phyloP scores from a whole-genome alignment of 2,113 vertebrate species.

The Oncorhynchus kisutch region DNA sequence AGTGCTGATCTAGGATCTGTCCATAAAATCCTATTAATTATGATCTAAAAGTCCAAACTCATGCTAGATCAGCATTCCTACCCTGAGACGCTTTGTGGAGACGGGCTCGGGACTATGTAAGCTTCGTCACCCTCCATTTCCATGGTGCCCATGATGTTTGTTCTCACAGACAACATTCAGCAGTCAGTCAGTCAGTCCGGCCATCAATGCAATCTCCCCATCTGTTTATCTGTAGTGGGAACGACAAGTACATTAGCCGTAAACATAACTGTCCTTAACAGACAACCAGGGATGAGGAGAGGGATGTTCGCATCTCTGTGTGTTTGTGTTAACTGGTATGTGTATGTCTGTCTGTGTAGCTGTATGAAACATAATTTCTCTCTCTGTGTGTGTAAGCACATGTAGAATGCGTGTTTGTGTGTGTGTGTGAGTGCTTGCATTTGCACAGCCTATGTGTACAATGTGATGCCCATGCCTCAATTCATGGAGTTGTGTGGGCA shows the following conservation, averaged over 20 bases:
- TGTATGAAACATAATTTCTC: not conserved
- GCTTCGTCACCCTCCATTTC: not conserved
- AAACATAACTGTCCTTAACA: constrained; percentile 19
- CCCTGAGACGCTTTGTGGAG: no score
- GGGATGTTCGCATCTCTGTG: not conserved
- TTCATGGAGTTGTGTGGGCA: not conserved
- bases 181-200: constrained; percentile 1
- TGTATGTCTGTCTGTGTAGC: not conserved
- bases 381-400: not conserved
- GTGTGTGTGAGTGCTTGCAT: not conserved
- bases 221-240: constrained; percentile 22
- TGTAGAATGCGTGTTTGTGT: constrained; percentile 37
- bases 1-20: no score
- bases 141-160: not conserved
- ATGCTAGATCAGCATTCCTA: no score
- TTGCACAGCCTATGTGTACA: not conserved
- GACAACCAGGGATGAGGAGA: constrained; percentile 4
- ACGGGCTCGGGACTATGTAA: no score
- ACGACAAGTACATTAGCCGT: constrained; percentile 14
- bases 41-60: no score
- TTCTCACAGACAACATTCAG: not conserved
- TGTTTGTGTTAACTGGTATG: not conserved
- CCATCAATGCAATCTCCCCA: constrained; percentile 24
- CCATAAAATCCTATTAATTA: no score
- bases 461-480: not conserved